Evolutionary conservation across 2,888 invertebrate species (phyloP).

Genomic region (Ethmia dodecea): DNA sequence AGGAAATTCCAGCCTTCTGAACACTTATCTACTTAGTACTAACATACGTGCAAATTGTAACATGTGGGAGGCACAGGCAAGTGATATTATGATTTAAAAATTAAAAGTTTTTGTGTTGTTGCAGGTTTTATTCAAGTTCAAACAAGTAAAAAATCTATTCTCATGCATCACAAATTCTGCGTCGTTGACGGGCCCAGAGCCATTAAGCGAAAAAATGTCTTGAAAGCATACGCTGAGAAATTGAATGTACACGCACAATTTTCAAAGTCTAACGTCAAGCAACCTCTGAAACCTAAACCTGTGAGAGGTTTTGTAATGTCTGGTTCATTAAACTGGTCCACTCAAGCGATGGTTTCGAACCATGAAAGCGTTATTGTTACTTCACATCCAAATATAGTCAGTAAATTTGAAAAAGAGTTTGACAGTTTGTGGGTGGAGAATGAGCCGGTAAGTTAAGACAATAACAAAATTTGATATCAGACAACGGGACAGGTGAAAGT

Average conservation of each 20-base stretch:
- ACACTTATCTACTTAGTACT: no score
- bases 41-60: no score
- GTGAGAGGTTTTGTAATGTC: conserved; percentile 76
- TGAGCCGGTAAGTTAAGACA: conserved; percentile 58
- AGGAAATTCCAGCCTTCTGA: no score
- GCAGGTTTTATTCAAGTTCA: conserved; percentile 70
- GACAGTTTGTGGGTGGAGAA: conserved; percentile 79
- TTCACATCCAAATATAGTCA: conserved; percentile 71
- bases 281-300: conserved; percentile 34
- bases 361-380: conserved; percentile 84
- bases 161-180: conserved; percentile 91
- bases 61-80: no score
- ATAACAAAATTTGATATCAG: neutral
- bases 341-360: conserved; percentile 83
- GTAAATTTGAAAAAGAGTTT: conserved; percentile 78
- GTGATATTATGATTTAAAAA: no score
- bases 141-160: conserved; percentile 64
- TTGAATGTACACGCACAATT: conserved; percentile 54
- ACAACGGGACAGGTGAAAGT: no score
- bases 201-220: conserved; percentile 49
- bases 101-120: conserved; percentile 13
- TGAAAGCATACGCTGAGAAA: conserved; percentile 61
- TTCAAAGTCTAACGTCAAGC: conserved; percentile 31
- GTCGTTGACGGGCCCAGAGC: conserved; percentile 79
- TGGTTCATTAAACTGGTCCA: conserved; percentile 88